Base-by-base conservation (phyloP, 2,113 vertebrate genomes). In the Strix aluco region DNA sequence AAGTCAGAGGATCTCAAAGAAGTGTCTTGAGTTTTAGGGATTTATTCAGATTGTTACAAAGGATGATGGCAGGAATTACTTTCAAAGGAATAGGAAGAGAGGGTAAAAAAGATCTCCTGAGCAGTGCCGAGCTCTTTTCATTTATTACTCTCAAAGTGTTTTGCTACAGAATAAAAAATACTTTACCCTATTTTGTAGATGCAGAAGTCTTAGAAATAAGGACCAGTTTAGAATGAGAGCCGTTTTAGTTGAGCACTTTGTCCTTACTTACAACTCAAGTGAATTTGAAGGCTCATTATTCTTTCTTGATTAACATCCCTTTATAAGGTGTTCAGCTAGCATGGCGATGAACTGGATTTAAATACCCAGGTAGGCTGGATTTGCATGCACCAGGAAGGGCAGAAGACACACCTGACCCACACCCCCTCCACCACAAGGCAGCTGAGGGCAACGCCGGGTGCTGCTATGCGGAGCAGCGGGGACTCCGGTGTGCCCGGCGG, bases 401-500 rank as follows among this genome's bases (percentile, higher is more conserved):
- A 79, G 90, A 15, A 52, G n/a, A 26, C 49, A 66, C 84, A 63
- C 49, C 32, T 15, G 88, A 30, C 74, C 42, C 74, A 3, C 36
- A 27, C 30, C 3, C 44, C 51, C 65, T 14, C 14, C 26, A 8
- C 0, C 4, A 27, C 4, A 42, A 66, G 52, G 72, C 49, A 38
- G 58, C 66, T 34, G 55, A 38, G 88, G 58, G 47, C 66, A 44
- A 21, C 0, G 4, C 29, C 66, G 65, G 46, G 46, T 27, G 11
- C 73, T 26, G 51, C 30, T 3, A 5, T 21, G 13, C 0, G 0
- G 30, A 21, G n/a, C 16, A 14, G 16, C n/a, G 25, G 62, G 47
- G 18, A 18, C 21, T 1, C 0, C 1, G 65, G 22, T 7, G 15
- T 51, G 38, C 36, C 27, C 32, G 34, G 17, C 1, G 0, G 8